Conservation (phyloP, 1,140 invertebrate species). For the Glossosoma conforme region DNA sequence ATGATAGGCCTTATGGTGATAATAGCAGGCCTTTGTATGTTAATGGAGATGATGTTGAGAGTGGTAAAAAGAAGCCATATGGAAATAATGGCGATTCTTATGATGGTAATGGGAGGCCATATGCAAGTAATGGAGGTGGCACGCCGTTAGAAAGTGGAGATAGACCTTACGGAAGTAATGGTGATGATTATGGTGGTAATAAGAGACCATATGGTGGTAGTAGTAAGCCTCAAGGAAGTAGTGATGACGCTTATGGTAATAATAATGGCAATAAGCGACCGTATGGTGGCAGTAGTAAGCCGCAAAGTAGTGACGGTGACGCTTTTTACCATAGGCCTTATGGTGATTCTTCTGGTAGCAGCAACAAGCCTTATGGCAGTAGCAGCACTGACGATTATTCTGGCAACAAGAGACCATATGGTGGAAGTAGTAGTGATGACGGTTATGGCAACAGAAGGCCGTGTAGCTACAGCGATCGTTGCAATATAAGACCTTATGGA, state of each 20-base stretch:
- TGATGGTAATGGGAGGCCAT: neutral
- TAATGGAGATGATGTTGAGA: conserved; percentile 1
- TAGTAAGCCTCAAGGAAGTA: no score
- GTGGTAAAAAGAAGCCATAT: neutral
- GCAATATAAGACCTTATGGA: conserved; percentile 6
- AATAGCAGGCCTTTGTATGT: conserved; percentile 5
- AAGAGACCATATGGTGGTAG: conserved; percentile 16
- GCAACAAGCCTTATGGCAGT: conserved; percentile 2
- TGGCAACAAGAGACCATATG: conserved; percentile 2
- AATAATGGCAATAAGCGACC: neutral
- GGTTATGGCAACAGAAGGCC: no score
- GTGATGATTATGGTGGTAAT: neutral
- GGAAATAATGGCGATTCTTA: neutral
- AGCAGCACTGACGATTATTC: no score
- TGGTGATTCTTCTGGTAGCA: conserved; percentile 6
- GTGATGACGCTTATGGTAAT: conserved; percentile 1
- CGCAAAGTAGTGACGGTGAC: neutral
- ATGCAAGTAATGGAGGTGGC: neutral
- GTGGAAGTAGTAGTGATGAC: conserved; percentile 10
- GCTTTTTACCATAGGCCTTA: no score
- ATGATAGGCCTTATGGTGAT: neutral
- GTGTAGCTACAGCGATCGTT: no score
- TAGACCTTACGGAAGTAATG: conserved; percentile 2
- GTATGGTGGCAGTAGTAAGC: conserved; percentile 1
- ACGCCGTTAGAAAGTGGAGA: neutral